Evolutionary conservation across 2,113 vertebrate species (phyloP).

Genomic region (Herpetotheres cachinnans): DNA sequence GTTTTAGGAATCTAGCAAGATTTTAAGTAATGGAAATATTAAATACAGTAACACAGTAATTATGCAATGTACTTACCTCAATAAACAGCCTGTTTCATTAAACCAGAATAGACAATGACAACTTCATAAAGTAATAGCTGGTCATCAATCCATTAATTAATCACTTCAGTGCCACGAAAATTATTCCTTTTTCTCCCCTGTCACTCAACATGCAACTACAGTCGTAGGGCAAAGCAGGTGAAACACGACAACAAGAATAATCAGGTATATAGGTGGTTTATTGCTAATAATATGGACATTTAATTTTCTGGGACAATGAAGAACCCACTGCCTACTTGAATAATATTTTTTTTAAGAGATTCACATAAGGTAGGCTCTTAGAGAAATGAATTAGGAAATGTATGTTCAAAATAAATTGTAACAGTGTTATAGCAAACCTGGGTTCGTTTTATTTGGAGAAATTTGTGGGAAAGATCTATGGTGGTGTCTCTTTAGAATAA

Average conservation of each 20-base stretch:
- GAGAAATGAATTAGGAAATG: background rate
- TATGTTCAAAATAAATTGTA: background rate
- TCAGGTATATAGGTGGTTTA: background rate
- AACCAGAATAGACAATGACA: background rate
- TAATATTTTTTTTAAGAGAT: background rate
- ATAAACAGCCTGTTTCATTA: background rate
- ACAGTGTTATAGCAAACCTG: background rate
- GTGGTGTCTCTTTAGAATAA: background rate
- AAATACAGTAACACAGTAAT: background rate
- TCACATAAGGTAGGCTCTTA: background rate
- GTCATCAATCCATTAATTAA: background rate
- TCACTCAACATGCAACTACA: background rate
- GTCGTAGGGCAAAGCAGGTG: background rate
- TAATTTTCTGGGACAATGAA: background rate
- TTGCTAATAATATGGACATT: background rate
- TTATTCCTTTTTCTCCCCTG: background rate
- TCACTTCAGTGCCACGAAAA: background rate
- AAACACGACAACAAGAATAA: background rate
- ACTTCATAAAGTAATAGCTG: background rate
- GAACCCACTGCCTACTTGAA: background rate
- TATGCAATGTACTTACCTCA: background rate
- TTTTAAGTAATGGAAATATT: background rate
- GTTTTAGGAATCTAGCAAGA: background rate
- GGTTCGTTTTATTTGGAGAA: background rate
- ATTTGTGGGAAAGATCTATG: accelerated